A percentile compares a stretch with the other conserved stretches of the same genome.
Evolutionary conservation across 2,113 vertebrate genomes (phyloP).

Genomic region (Psittacus erithacus): DNA sequence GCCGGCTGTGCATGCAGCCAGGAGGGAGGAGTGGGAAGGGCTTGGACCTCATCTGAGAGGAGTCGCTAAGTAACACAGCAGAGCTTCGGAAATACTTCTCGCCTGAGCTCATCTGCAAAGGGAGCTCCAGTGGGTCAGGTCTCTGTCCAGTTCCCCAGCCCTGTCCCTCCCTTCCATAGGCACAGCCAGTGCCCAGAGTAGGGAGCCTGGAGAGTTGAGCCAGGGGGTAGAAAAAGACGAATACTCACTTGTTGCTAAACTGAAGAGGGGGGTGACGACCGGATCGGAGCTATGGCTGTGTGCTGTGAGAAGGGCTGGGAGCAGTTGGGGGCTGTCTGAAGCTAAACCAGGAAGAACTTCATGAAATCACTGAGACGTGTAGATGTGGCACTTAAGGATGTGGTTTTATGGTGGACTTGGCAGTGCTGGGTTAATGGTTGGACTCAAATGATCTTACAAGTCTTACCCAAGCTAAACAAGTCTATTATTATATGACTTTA

Average conservation of each 20-base stretch:
- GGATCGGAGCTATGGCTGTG: accelerated
- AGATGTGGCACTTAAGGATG: not conserved
- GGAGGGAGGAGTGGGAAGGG: not conserved
- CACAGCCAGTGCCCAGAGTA: not conserved
- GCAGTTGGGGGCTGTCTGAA: accelerated
- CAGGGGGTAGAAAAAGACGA: not conserved
- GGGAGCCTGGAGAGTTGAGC: not conserved
- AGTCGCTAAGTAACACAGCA: not conserved
- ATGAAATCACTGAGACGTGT: not conserved
- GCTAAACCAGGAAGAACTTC: not conserved
- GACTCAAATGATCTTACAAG: not conserved
- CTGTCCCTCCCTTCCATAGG: accelerated
- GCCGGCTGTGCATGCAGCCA: not conserved
- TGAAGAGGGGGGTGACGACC: not conserved
- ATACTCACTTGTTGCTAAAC: not conserved
- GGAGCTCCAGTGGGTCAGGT: not conserved
- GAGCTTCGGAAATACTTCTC: not conserved
- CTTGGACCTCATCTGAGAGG: not conserved
- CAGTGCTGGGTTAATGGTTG: not conserved
- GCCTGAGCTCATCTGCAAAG: not conserved
- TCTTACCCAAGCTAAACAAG: not conserved
- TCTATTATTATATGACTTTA: not conserved
- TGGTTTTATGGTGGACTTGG: not conserved
- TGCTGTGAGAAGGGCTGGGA: accelerated
- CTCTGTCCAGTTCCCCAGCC: accelerated